Evolutionary conservation across 2,113 vertebrate species (phyloP).

Genomic region (Calyptomena viridis): DNA sequence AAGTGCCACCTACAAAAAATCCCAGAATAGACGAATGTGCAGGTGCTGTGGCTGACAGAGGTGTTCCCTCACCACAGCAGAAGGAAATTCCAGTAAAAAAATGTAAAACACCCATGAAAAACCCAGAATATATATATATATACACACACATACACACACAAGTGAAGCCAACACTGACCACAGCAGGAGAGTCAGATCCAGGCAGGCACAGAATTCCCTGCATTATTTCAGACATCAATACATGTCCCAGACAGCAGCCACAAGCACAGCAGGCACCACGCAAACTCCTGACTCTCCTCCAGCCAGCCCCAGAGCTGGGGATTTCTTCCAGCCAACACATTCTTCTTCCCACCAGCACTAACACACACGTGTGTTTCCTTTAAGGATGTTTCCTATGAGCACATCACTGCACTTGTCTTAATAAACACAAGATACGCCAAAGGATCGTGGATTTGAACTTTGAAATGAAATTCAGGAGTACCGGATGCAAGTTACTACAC

Average conservation of each 20-base stretch:
- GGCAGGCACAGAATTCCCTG: background rate
- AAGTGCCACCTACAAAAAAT: background rate
- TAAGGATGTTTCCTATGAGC: accelerated
- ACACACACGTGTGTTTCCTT: accelerated
- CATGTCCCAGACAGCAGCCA: background rate
- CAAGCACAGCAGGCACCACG: background rate
- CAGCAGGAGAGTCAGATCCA: background rate
- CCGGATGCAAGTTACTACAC: background rate
- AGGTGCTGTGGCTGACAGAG: background rate
- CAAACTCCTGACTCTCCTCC: background rate
- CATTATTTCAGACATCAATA: accelerated
- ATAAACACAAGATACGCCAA: background rate
- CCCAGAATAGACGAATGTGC: background rate
- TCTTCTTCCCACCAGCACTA: background rate
- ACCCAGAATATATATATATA: background rate
- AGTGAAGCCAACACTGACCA: background rate
- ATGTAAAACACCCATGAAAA: background rate
- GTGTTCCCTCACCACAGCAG: background rate
- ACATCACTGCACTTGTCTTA: accelerated
- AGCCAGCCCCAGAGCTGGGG: background rate
- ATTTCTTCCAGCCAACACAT: background rate
- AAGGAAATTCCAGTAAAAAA: background rate
- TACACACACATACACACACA: accelerated
- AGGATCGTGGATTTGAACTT: background rate
- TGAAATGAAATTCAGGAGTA: background rate